Evolutionary conservation across 1,140 invertebrate genomes (phyloP), one percentile per base, ranked within the genome.

Genomic region (Hetaerina americana): DNA sequence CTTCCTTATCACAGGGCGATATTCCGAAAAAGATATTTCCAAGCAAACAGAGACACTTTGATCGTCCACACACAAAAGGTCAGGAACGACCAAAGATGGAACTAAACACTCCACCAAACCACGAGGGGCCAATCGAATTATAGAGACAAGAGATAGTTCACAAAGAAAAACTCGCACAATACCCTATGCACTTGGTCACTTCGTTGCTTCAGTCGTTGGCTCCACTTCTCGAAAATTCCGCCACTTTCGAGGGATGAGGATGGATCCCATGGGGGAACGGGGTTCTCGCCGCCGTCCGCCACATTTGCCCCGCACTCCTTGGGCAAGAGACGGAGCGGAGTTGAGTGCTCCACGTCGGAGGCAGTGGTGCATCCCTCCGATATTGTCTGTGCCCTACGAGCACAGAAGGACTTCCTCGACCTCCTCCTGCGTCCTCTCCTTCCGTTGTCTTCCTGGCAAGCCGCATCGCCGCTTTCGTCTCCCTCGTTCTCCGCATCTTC

Each of bases 131-230:
- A n/a, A n/a, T n/a, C n/a, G n/a, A n/a, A n/a, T n/a, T n/a, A n/a
- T n/a, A n/a, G n/a, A n/a, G n/a, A n/a, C n/a, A n/a, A n/a, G n/a
- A n/a, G n/a, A n/a, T n/a, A 2, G 40, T 18, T 2, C 40, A 57
- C 2, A 10, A n/a, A n/a, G n/a, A 57, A 57, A 57, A 22, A 68
- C 18, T 68, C 25, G 24, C 27, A 49, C n/a, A 31, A 77, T 86
- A 87, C 86, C 86, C 84, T 85, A 40, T 87, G 84, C 69, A 87
- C 81, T 74, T 82, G 82, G 69, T 87, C 86, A 40, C 86, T 82
- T 71, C 83, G 82, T 70, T 84, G 84, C 75, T 82, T 85, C 25
- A 87, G 78, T 71, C 81, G 80, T 1, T 82, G 85, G 66, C 82
- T 83, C 27, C 87, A 77, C 76, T 81, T 86, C 72, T 87, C 86